Evolutionary conservation across 2,888 invertebrate genomes (phyloP).

Genomic region (Troglohyphantes excavatus): DNA sequence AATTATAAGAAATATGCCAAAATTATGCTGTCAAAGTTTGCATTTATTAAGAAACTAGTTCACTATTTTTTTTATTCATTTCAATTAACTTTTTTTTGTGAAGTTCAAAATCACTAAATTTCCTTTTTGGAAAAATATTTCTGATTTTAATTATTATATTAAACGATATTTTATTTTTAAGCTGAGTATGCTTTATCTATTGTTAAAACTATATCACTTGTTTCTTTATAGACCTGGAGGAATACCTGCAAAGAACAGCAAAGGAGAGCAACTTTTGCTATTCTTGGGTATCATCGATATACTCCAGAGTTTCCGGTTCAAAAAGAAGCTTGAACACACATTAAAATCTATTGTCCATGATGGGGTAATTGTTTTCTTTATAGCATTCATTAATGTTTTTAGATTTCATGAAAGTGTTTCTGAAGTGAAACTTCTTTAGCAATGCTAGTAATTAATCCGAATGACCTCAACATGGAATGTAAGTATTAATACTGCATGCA

Average conservation of each 20-base stretch:
- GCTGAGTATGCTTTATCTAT: not conserved
- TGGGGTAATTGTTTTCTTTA: slow-evolving; percentile 88
- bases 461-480: too few relatives aligned
- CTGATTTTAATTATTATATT: not conserved
- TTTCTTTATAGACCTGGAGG: slow-evolving; percentile 87
- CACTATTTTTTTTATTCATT: too few relatives aligned
- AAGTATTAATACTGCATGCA: too few relatives aligned
- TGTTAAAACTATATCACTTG: not conserved
- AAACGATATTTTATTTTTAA: too few relatives aligned
- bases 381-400: too few relatives aligned
- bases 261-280: slow-evolving; percentile 83
- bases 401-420: too few relatives aligned
- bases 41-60: too few relatives aligned
- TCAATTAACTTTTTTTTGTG: too few relatives aligned
- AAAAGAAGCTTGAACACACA: slow-evolving; percentile 84
- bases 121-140: not conserved
- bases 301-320: slow-evolving; percentile 83
- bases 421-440: too few relatives aligned
- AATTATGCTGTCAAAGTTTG: too few relatives aligned
- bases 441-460: too few relatives aligned
- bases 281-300: slow-evolving; percentile 84
- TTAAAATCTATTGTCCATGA: slow-evolving; percentile 84
- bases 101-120: too few relatives aligned
- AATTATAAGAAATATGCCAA: not conserved
- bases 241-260: slow-evolving; percentile 83